Evolutionary conservation across 2,888 invertebrate genomes (phyloP), one percentile per base, ranked within the genome.

Genomic region (Silvanus unidentatus): DNA sequence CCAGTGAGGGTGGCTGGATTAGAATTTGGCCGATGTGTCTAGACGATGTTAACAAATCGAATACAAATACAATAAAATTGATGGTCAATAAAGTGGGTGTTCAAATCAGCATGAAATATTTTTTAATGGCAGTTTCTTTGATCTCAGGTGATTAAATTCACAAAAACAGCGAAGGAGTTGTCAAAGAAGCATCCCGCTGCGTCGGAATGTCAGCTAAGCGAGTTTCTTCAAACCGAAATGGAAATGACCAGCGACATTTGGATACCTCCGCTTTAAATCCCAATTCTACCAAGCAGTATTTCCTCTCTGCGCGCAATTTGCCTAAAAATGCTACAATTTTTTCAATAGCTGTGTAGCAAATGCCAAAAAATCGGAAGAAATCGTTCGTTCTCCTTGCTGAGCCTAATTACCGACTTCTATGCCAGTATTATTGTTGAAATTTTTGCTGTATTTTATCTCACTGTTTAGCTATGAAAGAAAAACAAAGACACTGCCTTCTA

Each of bases 1-100:
- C 76, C 1, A 72, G 75, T 11, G 83, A 86, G 48, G 90, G 90
- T 0, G 82, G 84, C 32, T 90, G 89, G 86, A 78, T 84, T 35
- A 73, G 88, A 51, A 79, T 87, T 46, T 89, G 84, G 70, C 90
- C 90, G 0, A 69, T 80, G 54, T 57, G 55, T 37, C 29, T 55
- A 2, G 62, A 62, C 45, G 29, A 50, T 39, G 46, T 49, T 3
- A 47, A 43, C 15, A 54, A 55, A 16, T 49, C 42, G 36, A 47
- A 48, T 37, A 41, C 36, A 15, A 48, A 42, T 34, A 51, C 39
- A 32, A 55, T 64, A 30, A 59, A 67, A 62, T 42, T 55, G 55
- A 66, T 71, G 65, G 63, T 65, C 43, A 50, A 57, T 52, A 42
- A 66, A 60, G 65, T n/a, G 68, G 64, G n/a, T n/a, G n/a, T n/a